Evolutionary conservation across 2,113 vertebrate genomes (phyloP), one percentile per base, ranked within the genome.

Genomic region (Epinephelus fuscoguttatus): DNA sequence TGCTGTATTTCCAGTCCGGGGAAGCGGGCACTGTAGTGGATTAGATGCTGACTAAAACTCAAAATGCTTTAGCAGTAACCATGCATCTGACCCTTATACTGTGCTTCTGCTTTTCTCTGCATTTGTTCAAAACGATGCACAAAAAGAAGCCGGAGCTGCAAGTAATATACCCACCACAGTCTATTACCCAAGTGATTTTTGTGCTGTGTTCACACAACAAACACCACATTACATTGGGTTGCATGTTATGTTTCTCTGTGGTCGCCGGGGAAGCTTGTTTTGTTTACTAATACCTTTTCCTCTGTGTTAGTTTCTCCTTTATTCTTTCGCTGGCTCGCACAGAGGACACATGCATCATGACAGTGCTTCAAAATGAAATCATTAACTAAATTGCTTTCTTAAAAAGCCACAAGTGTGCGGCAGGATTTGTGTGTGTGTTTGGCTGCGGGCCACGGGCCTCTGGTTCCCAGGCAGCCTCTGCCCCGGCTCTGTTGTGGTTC

Each of bases 371-470:
- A 94, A 94, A 94, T 94, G 92, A 95, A 95, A 95, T 94, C 93
- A 95, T 94, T 93, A 94, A 90, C 94, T 91, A 93, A 95, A 95
- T 93, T 94, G 94, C 93, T 94, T 94, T 94, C 90, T 95, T 95
- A 88, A 90, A 92, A 92, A 92, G 84, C 91, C 93, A 82, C 89
- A 93, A 95, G 92, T 93, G 92, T 95, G 91, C 81, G 60, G 89
- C 90, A 86, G 90, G 83, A 90, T 80, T 88, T 92, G 91, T 91
- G 81, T 79, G 59, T 77, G 90, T 93, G 84, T 85, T 92, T 95
- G 94, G 94, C 93, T 78, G 80, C 8, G 75, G 84, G 91, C 94
- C 93, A 94, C 13, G 55, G 82, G 90, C 87, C 93, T 93, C 85
- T 89, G 92, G 89, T 94, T 94, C 92, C 92, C 89, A 89, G 87